These are phyloP conservation scores for Dicrostonyx torquatus DNA, from an alignment of 2,797 vertebrate genomes.

Conservation along the genomic window DNA sequence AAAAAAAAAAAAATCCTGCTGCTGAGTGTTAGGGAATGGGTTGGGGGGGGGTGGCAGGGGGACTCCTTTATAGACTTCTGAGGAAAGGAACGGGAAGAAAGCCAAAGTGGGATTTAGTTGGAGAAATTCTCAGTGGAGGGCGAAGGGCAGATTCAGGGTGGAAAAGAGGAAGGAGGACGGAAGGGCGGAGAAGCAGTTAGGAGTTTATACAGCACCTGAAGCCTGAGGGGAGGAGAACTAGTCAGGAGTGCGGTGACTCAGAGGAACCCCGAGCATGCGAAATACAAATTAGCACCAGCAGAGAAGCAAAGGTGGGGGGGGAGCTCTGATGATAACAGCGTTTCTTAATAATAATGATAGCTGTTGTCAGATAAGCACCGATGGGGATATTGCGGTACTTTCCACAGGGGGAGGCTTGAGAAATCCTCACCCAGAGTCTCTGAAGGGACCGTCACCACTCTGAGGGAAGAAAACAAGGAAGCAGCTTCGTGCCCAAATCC, in stretches of 20 bases:
- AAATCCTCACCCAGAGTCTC: not conserved
- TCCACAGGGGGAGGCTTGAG: not conserved
- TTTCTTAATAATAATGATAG: not conserved
- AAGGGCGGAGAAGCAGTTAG: not conserved
- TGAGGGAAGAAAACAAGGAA: constrained; percentile 17
- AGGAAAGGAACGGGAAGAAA: not conserved
- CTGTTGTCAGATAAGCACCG: not conserved
- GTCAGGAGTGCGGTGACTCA: constrained; percentile 18
- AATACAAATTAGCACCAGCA: not conserved
- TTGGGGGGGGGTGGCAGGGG: too few relatives aligned
- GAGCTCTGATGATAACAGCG: not conserved
- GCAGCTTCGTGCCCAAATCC: not conserved
- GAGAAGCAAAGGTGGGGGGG: not conserved
- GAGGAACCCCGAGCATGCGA: not conserved
- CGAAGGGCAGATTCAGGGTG: not conserved
- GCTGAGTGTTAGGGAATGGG: not conserved
- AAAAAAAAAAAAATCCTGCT: too few relatives aligned
- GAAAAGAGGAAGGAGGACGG: not conserved
- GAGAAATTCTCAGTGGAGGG: constrained; percentile 12
- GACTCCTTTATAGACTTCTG: not conserved
- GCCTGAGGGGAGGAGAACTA: not conserved
- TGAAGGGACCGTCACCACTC: not conserved
- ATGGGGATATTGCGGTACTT: not conserved
- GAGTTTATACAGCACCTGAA: not conserved
- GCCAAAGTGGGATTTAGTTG: not conserved